Evolutionary conservation across 2,113 vertebrate genomes (phyloP), one percentile per base, ranked within the genome.

Genomic region (Empidonax alnorum): DNA sequence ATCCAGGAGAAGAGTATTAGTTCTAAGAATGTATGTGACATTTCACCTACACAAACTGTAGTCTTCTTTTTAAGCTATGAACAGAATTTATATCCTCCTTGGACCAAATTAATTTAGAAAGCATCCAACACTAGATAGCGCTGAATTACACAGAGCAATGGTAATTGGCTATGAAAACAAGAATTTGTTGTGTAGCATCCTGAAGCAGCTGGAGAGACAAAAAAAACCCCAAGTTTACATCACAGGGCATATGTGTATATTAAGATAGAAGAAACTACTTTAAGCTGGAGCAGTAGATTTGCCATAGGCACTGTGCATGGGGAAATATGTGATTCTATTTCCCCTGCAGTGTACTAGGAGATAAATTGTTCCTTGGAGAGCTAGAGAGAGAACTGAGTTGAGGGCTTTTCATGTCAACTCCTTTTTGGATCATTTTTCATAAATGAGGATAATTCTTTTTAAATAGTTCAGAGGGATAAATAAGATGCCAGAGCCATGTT

Each of bases 361-460:
- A 81, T 72, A 49, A 81, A 96, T 68, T 75, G 63, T 78, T 88
- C 90, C 76, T 84, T 37, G 63, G 85, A 74, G 93, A 84, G 55
- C 37, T 2, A 7, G 31, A 65, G 39, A 42, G 79, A 74, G 72
- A 87, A 77, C n/a, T 44, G 76, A 62, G 50, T 37, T 82, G 86
- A 82, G 47, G 59, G 65, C 78, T 92, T 93, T 84, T 80, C 39
- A 62, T 63, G 86, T 95, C 88, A 90, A 2, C 42, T 95, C 86
- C 69, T 90, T 84, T 97, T 90, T 93, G 62, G 44, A 69, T 89
- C 10, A 42, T 47, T 90, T 85, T 65, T 92, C 86, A 74, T 89
- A 85, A 90, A 83, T 91, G 47, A 84, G 65, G 73, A 65, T 20
- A 77, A 62, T 92, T 92, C 44, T 75, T 35, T 63, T 41, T 41